Base-by-base conservation (phyloP, 2,888 invertebrate species). In the Gordius sp. region DNA sequence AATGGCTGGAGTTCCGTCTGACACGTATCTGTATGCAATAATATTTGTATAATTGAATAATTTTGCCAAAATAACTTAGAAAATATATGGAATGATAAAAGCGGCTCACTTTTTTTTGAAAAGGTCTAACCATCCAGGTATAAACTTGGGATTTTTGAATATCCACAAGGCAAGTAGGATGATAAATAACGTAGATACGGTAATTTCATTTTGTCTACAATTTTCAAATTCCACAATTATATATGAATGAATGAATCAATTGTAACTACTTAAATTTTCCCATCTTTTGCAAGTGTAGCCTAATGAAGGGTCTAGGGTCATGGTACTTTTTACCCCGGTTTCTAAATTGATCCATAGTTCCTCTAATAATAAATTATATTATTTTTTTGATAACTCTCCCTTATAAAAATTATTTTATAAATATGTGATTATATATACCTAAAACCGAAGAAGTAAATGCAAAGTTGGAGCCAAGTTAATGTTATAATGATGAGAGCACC, bases 261-360 rank as follows among this genome's bases (percentile, higher is more conserved):
- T n/a, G n/a, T n/a, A n/a, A 47, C 20, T 47, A 47, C 47, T 20
- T 47, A 47, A 47, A 47, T 47, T 47, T 47, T 47, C 47, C 47
- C 4, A 47, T 8, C 20, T 47, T 47, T n/a, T 20, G 8, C 20
- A 47, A 20, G 8, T 47, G 47, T 47, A 18, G n/a, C 47, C 23
- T 47, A 23, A 47, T 47, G 47, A 20, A n/a, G 4, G 47, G 4
- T 20, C 16, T 47, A n/a, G 47, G 47, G 20, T 47, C 47, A n/a
- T 47, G 4, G 23, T 4, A n/a, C 20, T n/a, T 47, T 47, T 47
- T n/a, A 4, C 20, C 20, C 16, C 23, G 4, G 20, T n/a, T 47
- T 47, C n/a, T n/a, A n/a, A n/a, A n/a, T n/a, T n/a, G n/a, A n/a
- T n/a, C n/a, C n/a, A n/a, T n/a, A n/a, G n/a, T n/a, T n/a, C n/a